phyloP scores from a whole-genome alignment of 2,888 invertebrate genomes.

The Salticus scenicus region DNA sequence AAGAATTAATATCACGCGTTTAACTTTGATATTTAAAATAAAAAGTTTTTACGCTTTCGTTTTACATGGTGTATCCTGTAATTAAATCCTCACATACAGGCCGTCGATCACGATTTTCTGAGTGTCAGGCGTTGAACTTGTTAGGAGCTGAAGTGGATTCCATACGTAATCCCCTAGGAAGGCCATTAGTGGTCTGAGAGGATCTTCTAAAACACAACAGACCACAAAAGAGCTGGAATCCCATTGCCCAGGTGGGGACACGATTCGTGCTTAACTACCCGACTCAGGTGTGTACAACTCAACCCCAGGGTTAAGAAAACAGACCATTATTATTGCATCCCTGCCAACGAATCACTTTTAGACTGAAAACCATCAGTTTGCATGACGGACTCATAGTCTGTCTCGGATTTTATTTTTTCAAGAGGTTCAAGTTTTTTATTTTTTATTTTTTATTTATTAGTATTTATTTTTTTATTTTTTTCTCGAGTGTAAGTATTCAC shows the following conservation, averaged over 20 bases:
- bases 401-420: slow-evolving; percentile 41
- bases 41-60: too few species aligned
- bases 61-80: too few species aligned
- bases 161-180: slow-evolving; percentile 50
- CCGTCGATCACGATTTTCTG: background rate
- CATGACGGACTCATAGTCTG: slow-evolving; percentile 37
- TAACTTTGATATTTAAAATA: too few species aligned
- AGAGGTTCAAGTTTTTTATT: slow-evolving; percentile 5
- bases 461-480: too few species aligned
- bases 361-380: slow-evolving; percentile 14
- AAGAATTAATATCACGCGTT: too few species aligned
- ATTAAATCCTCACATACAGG: background rate
- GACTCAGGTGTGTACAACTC: slow-evolving; percentile 46
- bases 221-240: slow-evolving; percentile 38
- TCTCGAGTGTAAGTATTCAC: too few species aligned
- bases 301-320: slow-evolving; percentile 49
- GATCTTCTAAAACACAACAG: slow-evolving; percentile 51
- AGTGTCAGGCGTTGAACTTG: slow-evolving; percentile 41
- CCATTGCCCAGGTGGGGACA: slow-evolving; percentile 45
- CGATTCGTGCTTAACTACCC: slow-evolving; percentile 46
- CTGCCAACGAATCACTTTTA: slow-evolving; percentile 21
- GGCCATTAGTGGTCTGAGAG: slow-evolving; percentile 37
- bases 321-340: slow-evolving; percentile 28
- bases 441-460: too few species aligned
- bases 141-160: slow-evolving; percentile 33